Base-by-base conservation (phyloP, 2,113 vertebrate species). In the Camelus bactrianus region DNA sequence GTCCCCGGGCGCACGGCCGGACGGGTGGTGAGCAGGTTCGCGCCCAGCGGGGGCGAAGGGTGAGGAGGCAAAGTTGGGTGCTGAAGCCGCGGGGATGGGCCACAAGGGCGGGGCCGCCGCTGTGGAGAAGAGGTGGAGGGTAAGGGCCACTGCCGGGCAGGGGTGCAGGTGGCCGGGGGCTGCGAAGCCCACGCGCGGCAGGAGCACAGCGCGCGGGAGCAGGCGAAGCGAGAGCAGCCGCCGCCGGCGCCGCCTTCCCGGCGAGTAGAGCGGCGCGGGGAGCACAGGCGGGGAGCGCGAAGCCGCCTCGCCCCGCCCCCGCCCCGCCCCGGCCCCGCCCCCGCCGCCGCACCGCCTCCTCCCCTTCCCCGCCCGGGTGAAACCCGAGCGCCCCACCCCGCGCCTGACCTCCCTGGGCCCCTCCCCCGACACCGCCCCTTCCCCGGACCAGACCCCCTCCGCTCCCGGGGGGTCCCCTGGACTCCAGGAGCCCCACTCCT, bases 201-300 rank as follows among this genome's bases (percentile, higher is more conserved):
- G 81, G 65, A 93, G 60, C 32, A 38, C 76, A 72, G 96, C 46
- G 69, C 96, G 50, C 91, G 15, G 60, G 82, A 93, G 91, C 42
- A 3, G 46, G 30, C 35, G 42, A 84, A 15, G 88, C 6, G 1
- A 83, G 56, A 94, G 65, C 94, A 76, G 96, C 96, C 22, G 81
- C 94, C 92, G 83, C 96, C 32, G 38, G 94, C 96, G 96, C 97
- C 93, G 92, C 96, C 96, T 98, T 96, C 96, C 94, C 80, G 8
- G 95, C 89, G 56, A 97, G 97, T 95, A 94, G 81, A 62, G 52
- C 30, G 0, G 81, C 60, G 76, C 93, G 8, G 65, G 65, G 86
- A 1, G 79, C 62, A 72, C 81, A 8, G 72, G 91, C 58, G 0
- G 12, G 28, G 90, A 67, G 73, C 81, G 35, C 91, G 7, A 42